Evolutionary conservation across 1,140 invertebrate genomes (phyloP).

Genomic region (Steinernema khuongi): DNA sequence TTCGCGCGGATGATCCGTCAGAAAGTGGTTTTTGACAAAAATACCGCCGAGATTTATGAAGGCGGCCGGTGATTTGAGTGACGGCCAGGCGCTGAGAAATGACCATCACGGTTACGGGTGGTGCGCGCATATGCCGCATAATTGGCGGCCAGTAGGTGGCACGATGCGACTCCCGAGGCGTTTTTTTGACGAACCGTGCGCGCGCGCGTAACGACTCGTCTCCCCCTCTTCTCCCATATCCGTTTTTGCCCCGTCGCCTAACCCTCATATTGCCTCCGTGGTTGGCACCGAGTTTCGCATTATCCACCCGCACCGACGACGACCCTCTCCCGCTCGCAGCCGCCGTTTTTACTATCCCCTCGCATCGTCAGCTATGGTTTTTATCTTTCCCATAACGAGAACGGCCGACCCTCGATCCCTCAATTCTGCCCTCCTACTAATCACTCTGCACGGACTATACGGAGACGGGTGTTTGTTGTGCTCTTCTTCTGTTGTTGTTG

Average conservation of each 20-base stretch:
- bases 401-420: neutral
- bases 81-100: neutral
- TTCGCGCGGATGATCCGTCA: too few relatives aligned
- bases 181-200: neutral
- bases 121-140: constrained; percentile 14
- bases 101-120: neutral
- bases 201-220: constrained; percentile 5
- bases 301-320: neutral
- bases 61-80: neutral
- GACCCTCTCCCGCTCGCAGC: neutral
- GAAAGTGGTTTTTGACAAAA: too few relatives aligned
- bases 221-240: constrained; percentile 10
- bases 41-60: constrained; percentile 13
- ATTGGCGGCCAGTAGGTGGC: constrained; percentile 14
- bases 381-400: constrained; percentile 14
- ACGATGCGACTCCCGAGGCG: constrained; percentile 8
- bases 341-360: neutral
- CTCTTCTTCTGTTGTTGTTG: neutral
- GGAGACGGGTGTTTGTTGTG: neutral
- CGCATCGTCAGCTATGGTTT: constrained; percentile 1
- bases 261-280: constrained; percentile 10
- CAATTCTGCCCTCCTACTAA: neutral
- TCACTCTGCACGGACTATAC: neutral
- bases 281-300: constrained; percentile 15
- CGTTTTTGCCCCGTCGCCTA: constrained; percentile 1